Base-by-base conservation (phyloP, 1,140 invertebrate species). In the Ditylenchus dipsaci region DNA sequence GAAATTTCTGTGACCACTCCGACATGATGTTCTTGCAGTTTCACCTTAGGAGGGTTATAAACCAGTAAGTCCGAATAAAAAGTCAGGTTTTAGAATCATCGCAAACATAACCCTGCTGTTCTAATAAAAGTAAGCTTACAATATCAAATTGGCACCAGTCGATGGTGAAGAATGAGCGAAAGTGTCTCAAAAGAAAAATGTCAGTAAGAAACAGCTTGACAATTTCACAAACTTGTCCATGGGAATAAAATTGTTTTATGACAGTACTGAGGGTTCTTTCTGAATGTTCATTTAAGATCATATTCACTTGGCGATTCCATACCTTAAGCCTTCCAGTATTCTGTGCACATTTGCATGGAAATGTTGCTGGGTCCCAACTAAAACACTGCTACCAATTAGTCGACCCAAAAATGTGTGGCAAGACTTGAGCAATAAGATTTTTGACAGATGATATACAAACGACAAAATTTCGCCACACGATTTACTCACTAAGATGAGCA, bases 81-180 rank as follows among this genome's bases (percentile, higher is more conserved):
- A n/a, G n/a, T n/a, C n/a, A n/a, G n/a, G n/a, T n/a, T n/a, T n/a
- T n/a, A n/a, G n/a, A n/a, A n/a, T n/a, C n/a, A n/a, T n/a, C n/a
- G n/a, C n/a, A n/a, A n/a, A n/a, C n/a, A n/a, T n/a, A n/a, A n/a
- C n/a, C n/a, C n/a, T n/a, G n/a, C n/a, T 23, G 3, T 23, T 56
- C 13, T 23, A 56, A 3, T 29, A 56, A 56, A 23, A 56, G 29
- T n/a, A 17, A n/a, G 61, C 72, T 67, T 23, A 82, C 78, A 45
- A 80, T 27, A 7, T 62, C 49, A 63, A 82, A 81, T 45, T 69
- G 59, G 60, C 78, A 80, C 78, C 78, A 80, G 63, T 80, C 80
- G 38, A 80, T 67, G 7, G 69, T 53, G 53, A 80, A 77, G 15
- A 65, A 38, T 62, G 56, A 43, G 13, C 49, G 49, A 49, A 80